Percentiles rank a stretch among this genome's conserved stretches.
Conservation (phyloP, 2,113 vertebrate genomes). For the Paraplagusia blochii region DNA sequence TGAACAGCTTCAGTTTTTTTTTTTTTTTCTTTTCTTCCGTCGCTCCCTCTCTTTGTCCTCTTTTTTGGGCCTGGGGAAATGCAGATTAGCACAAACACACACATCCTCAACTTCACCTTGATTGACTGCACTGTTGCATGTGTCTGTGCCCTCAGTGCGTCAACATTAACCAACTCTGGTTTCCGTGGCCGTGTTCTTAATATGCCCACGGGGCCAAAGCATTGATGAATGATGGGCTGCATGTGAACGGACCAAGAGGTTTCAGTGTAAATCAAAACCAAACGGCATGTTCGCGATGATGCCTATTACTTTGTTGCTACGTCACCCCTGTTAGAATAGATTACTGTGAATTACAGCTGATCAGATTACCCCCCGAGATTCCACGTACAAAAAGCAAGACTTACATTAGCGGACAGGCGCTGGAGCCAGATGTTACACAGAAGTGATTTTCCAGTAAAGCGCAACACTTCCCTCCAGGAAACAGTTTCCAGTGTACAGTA, state of each 20-base stretch:
- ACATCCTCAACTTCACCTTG: constrained; percentile 47
- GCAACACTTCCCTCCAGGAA: constrained; percentile 8
- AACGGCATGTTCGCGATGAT: neutral
- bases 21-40: constrained; percentile 37
- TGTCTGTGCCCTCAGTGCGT: neutral
- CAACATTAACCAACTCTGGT: neutral
- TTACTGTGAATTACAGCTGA: neutral
- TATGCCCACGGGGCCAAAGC: neutral
- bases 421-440: constrained; percentile 41
- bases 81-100: constrained; percentile 51
- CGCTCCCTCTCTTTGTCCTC: constrained; percentile 17
- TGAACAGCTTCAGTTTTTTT: constrained; percentile 46
- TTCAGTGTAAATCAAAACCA: neutral
- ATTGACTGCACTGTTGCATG: constrained; percentile 34
- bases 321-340: neutral
- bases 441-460: constrained; percentile 36
- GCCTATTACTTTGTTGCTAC: neutral
- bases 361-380: neutral
- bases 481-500: neutral
- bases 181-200: neutral
- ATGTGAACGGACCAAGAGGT: neutral
- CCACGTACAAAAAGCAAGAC: constrained; percentile 7
- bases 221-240: neutral
- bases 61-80: constrained; percentile 14
- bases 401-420: constrained; percentile 22